Base-by-base conservation (phyloP, 1,140 invertebrate genomes). In the Ceratosolen solmsi region DNA sequence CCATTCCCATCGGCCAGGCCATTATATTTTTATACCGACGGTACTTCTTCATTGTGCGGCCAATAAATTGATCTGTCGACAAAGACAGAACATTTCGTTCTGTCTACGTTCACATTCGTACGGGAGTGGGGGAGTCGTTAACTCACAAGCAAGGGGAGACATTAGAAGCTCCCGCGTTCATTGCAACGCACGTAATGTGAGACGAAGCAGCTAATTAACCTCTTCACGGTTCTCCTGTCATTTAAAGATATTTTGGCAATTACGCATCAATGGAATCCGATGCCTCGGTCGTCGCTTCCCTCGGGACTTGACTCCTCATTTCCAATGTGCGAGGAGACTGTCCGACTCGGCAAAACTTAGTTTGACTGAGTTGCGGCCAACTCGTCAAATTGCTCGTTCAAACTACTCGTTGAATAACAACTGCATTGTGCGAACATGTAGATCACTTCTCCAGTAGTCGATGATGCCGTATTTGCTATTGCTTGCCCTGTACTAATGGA, bases 171-270 rank as follows among this genome's bases (percentile, higher is more conserved):
- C 20, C 9, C 25, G 76, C 33, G 25, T 20, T 17, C 17, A 49
- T 5, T 9, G n/a, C 1, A 30, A n/a, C 68, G 49, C 68, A 80
- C 60, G 78, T 80, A 80, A 80, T 60, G 49, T 80, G 38, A 60
- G 70, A 22, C 41, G 78, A 22, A 30, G 15, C 49, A 27, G 17
- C 49, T 80, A 80, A 80, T 80, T 72, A 80, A 46, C 41, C 36
- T 54, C 51, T 4, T 25, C 68, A n/a, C 27, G 41, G 30, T 38
- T 54, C 63, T 25, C 49, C 49, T 56, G 22, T 46, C 56, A 13
- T 17, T 30, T 1, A 36, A 36, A 41, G 49, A 58, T 30, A 7
- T 83, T 63, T 33, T 46, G 22, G 30, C 49, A 74, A 83, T 84
- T 84, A 82, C n/a, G 56, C 25, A 15, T 36, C 30, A 68, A 38